phyloP scores from a whole-genome alignment of 2,113 vertebrate species.

The Hymenochirus boettgeri region DNA sequence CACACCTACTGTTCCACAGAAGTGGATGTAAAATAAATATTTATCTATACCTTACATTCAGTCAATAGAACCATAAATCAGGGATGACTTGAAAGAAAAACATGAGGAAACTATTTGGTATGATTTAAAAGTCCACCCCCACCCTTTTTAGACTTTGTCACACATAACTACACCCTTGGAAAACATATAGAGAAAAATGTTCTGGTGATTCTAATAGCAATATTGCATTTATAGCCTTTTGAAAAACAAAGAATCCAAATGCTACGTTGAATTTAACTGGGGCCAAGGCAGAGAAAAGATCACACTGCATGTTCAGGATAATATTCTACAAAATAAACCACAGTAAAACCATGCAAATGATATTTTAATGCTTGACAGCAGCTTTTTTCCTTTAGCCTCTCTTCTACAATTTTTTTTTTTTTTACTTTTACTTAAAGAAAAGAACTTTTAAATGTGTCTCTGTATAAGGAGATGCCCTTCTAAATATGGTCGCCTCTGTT shows the following conservation, averaged over 20 bases:
- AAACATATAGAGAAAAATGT: not conserved
- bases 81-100: not conserved
- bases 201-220: constrained; percentile 2
- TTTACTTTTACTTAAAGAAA: too few species aligned
- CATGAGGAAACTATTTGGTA: not conserved
- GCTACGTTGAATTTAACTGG: constrained; percentile 29
- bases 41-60: not conserved
- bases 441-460: too few species aligned
- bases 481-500: too few species aligned
- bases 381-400: not conserved
- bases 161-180: not conserved
- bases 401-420: too few species aligned
- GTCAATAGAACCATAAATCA: not conserved
- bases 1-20: constrained; percentile 2
- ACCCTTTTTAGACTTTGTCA: not conserved
- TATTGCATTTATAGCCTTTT: constrained; percentile 1
- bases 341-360: constrained; percentile 25
- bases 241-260: constrained; percentile 26
- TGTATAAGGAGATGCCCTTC: too few species aligned
- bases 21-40: constrained; percentile 5
- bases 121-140: not conserved
- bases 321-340: constrained; percentile 36
- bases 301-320: constrained; percentile 19
- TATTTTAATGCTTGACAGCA: constrained; percentile 35
- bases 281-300: constrained; percentile 20